Evolutionary conservation across 2,888 invertebrate genomes (phyloP).

Genomic region (Caenorhabditis zanzibari): DNA sequence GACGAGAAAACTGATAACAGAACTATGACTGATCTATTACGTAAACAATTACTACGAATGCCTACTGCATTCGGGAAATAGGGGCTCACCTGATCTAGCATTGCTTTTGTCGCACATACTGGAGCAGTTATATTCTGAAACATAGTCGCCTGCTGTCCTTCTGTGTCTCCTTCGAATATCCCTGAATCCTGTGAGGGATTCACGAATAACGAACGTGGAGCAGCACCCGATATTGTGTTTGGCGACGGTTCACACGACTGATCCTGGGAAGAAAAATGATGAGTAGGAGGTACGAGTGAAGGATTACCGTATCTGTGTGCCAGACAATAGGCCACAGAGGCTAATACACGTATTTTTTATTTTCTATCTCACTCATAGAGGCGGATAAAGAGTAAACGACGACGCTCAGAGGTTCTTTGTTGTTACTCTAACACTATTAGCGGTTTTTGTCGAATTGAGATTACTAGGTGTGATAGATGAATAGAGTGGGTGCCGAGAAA

Average conservation of each 20-base stretch:
- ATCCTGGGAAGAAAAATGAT: conserved; percentile 31
- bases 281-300: conserved; percentile 13
- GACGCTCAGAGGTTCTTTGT: conserved; percentile 9
- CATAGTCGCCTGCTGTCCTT: conserved; percentile 32
- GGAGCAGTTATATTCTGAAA: conserved; percentile 51
- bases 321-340: conserved; percentile 40
- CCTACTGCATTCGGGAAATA: neutral
- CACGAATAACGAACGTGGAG: conserved; percentile 46
- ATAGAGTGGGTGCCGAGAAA: conserved; percentile 34
- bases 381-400: conserved; percentile 18
- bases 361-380: conserved; percentile 26
- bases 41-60: no score
- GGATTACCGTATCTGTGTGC: conserved; percentile 48
- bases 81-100: conserved; percentile 60
- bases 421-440: conserved; percentile 55
- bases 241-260: conserved; percentile 50
- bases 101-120: conserved; percentile 54
- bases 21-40: neutral
- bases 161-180: conserved; percentile 49
- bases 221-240: conserved; percentile 39
- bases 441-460: conserved; percentile 45
- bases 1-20: neutral
- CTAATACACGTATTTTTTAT: conserved; percentile 41
- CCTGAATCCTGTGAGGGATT: conserved; percentile 63
- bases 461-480: conserved; percentile 50